Percentiles rank a stretch among this genome's conserved stretches.
phyloP scores from a whole-genome alignment of 1,140 invertebrate genomes.

The Bombus pyrosoma region DNA sequence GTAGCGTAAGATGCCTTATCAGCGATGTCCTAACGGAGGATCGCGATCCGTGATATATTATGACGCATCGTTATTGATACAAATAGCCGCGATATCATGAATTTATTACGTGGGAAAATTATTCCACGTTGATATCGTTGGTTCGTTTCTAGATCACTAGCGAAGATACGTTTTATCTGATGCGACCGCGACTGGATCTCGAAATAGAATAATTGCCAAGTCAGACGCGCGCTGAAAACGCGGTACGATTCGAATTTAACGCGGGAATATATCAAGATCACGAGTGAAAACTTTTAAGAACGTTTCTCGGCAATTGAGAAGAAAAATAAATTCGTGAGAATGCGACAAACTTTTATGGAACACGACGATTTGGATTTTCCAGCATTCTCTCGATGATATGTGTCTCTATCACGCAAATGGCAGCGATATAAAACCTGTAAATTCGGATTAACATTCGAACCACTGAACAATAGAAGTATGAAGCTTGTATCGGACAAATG shows the following conservation, averaged over 20 bases:
- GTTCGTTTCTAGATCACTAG: slow-evolving; percentile 40
- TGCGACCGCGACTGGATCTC: slow-evolving; percentile 22
- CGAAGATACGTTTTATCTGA: slow-evolving; percentile 50
- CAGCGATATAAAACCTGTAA: neutral
- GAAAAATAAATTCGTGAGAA: neutral
- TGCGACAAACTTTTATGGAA: slow-evolving; percentile 26
- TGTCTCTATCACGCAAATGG: neutral
- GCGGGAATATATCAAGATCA: slow-evolving; percentile 39
- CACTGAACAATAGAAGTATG: neutral
- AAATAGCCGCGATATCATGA: slow-evolving; percentile 56
- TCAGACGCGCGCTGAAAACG: neutral
- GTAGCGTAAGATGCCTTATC: slow-evolving; percentile 17
- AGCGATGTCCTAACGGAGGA: slow-evolving; percentile 3
- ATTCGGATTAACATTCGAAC: neutral
- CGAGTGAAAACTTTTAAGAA: slow-evolving; percentile 44
- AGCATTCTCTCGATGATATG: neutral
- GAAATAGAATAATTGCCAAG: slow-evolving; percentile 55
- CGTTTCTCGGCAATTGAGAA: slow-evolving; percentile 16
- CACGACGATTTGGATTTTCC: slow-evolving; percentile 13
- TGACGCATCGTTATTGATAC: slow-evolving; percentile 62
- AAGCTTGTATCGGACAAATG: neutral
- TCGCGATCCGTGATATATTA: slow-evolving; percentile 47
- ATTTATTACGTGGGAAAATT: slow-evolving; percentile 61
- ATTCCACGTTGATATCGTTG: slow-evolving; percentile 57
- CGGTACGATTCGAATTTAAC: slow-evolving; percentile 12